These are phyloP conservation scores for Oligia strigilis DNA, from an alignment of 2,888 invertebrate species.

Conservation along the genomic window DNA sequence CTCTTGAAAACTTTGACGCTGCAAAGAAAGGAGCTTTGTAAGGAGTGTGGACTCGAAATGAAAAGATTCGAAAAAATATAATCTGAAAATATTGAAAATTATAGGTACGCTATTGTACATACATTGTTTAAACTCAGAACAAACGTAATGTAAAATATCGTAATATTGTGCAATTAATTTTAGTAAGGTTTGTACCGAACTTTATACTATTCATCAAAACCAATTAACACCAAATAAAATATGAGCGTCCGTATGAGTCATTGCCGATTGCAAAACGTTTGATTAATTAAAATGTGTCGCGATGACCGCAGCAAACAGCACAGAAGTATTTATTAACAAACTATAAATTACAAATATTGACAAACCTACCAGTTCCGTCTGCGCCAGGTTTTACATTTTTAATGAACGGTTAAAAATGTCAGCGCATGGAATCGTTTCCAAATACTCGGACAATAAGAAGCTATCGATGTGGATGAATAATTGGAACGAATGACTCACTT, in stretches of 20 bases:
- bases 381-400: slow-evolving; percentile 38
- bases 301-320: slow-evolving; percentile 18
- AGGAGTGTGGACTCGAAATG: slow-evolving; percentile 6
- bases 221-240: slow-evolving; percentile 29
- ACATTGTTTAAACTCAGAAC: not conserved
- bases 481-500: slow-evolving; percentile 39
- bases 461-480: slow-evolving; percentile 41
- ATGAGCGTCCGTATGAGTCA: slow-evolving; percentile 24
- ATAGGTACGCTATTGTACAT: not conserved
- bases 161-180: not conserved
- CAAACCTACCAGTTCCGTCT: slow-evolving; percentile 21
- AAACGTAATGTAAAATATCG: not conserved
- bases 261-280: slow-evolving; percentile 49
- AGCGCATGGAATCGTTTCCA: slow-evolving; percentile 34
- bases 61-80: not conserved
- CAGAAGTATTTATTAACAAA: slow-evolving; percentile 45
- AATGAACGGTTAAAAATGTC: slow-evolving; percentile 36
- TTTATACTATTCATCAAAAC: not conserved
- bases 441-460: slow-evolving; percentile 37
- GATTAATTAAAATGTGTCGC: slow-evolving; percentile 49
- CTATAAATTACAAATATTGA: slow-evolving; percentile 47
- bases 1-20: slow-evolving; percentile 8
- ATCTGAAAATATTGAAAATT: not conserved
- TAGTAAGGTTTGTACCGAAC: not conserved
- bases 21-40: slow-evolving; percentile 7